Evolutionary conservation across 92 coral and sea anemone genomes (phyloP), one percentile per base, ranked within the genome.

Genomic region (Galaxea fascicularis): DNA sequence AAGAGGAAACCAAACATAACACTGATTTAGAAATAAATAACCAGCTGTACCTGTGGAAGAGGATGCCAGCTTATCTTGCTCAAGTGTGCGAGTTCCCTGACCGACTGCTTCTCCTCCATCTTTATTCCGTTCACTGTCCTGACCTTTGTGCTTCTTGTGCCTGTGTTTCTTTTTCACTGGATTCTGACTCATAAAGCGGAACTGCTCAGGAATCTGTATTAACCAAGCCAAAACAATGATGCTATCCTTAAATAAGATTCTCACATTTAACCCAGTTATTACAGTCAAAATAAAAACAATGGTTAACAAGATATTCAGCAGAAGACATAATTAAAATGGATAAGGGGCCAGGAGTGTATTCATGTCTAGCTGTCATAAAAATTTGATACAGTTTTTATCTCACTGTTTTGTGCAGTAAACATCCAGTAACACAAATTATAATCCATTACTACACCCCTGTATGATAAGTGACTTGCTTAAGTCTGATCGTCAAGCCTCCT

Each of bases 151-250:
- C 28, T 95, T 95, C 81, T 96, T 96, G 87, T 96, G 98, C 68
- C 88, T 94, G 81, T 96, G 98, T 79, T 94, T 94, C 77, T 92
- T 94, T 88, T 96, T 96, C 46, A 89, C 85, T 31, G 98, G 98
- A 66, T 96, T 98, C 65, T 94, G 98, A 73, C 89, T 96, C 93
- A 96, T 88, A 69, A 96, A 96, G 76, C 98, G 91, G 78, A 94
- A 96, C 74, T 96, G 98, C 49, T 96, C 98, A 63, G 98, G 98
- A 82, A 96, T 95, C 98, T 94, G 93, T 26, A 59, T 68, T 31
- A 74, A 78, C 30, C 35, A 81, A 41, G 27, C 21, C 21, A 28
- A 59, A 59, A 27, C 30, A 11, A 44, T 4, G 39, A 63, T 2
- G 54, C 54, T 49, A 10, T 15, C 3, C 3, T 49, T 15, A 9